Conservation (phyloP, 2,113 vertebrate genomes). For the Misgurnus anguillicaudatus region DNA sequence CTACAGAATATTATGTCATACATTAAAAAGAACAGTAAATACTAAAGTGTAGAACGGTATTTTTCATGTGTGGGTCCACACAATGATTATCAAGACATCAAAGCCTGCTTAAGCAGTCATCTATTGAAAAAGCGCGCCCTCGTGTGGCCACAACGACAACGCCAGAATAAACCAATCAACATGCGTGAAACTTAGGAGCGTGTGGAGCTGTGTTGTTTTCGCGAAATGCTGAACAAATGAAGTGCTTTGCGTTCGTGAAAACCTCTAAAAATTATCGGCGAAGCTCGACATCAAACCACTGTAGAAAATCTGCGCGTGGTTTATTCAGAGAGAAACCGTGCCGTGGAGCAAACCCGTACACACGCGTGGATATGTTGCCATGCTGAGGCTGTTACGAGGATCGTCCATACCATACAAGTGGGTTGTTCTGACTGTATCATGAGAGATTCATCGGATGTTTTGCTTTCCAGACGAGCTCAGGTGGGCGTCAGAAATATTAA, state of each 20-base stretch:
- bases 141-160: background rate
- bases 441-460: background rate
- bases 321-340: background rate
- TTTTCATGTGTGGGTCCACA: too few relatives aligned
- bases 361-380: constrained; percentile 22
- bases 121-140: constrained; percentile 6
- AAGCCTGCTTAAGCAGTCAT: background rate
- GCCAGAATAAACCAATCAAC: constrained; percentile 10
- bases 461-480: background rate
- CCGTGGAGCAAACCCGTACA: background rate
- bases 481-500: constrained; percentile 20
- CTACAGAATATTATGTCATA: too few relatives aligned
- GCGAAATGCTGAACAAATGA: background rate
- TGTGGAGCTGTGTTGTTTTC: background rate
- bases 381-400: background rate
- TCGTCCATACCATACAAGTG: background rate
- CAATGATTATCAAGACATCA: too few relatives aligned
- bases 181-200: constrained; percentile 19
- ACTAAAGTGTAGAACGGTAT: too few relatives aligned
- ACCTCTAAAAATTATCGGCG: background rate
- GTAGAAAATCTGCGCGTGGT: background rate
- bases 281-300: background rate
- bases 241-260: constrained; percentile 1
- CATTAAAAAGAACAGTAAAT: too few relatives aligned
- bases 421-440: background rate